Evolutionary conservation across 2,113 vertebrate species (phyloP), one percentile per base, ranked within the genome.

Genomic region (Callionymus lyra): DNA sequence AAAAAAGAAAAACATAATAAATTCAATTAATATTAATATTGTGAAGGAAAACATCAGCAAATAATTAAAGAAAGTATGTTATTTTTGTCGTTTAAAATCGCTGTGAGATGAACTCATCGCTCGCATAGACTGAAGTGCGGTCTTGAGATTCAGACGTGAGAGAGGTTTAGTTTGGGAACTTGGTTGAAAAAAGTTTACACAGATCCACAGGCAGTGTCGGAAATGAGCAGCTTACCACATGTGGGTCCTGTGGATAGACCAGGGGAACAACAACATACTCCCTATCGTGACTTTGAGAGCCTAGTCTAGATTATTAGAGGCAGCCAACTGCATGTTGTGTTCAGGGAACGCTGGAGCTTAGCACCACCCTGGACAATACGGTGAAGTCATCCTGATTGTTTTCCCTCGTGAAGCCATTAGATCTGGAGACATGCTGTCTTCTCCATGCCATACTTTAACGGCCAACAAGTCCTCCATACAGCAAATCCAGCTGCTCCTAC

Each of bases 371-470:
- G 16, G 72, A 74, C 76, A 59, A 65, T 81, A 83, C 64, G 52
- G 48, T 73, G 66, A 82, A 87, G 88, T 86, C 87, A 85, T 84
- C 86, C 86, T 80, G 76, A 64, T 74, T 75, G 79, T 81, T 76
- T 78, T 85, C 87, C 73, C 86, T 63, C 19, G 76, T 85, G 86
- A 91, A 86, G 83, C 84, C 83, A 88, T 91, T 90, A 91, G 89
- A 85, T 86, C 74, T 65, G 63, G 87, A 86, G 81, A 85, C 86
- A 88, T 80, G 86, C 87, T 91, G 86, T 50, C 85, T 84, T 74
- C 85, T 85, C 88, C 87, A 85, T 82, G 80, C 71, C 76, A 84
- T 83, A 84, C 90, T 89, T 86, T 88, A 87, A 89, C 84, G 56
- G 71, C 75, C 61, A 73, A 82, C 79, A 45, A 68, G 72, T 74